Percentiles rank a stretch among this genome's conserved stretches.
Conservation (phyloP, 2,797 vertebrate genomes). For the Prunella strophiata region DNA sequence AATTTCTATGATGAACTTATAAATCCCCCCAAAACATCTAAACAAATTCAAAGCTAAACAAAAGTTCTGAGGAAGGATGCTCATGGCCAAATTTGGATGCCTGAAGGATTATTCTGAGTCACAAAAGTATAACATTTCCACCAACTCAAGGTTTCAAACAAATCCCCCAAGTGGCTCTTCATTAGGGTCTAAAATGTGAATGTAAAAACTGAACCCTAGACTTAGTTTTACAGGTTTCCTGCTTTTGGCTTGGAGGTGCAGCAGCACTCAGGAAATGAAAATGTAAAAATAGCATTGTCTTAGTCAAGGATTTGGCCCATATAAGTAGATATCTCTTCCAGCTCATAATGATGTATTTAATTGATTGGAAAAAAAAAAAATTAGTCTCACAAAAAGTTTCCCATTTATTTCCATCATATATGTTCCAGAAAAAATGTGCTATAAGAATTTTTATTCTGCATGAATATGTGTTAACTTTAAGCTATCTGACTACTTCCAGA, state of each 20-base stretch:
- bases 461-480: not conserved
- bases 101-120: not conserved
- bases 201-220: not conserved
- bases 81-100: not conserved
- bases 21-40: not conserved
- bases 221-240: not conserved
- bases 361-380: not conserved
- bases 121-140: not conserved
- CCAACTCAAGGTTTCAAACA: not conserved
- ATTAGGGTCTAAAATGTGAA: not conserved
- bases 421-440: not conserved
- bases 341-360: not conserved
- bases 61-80: not conserved
- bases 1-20: not conserved
- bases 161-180: rapidly evolving
- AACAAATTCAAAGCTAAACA: not conserved
- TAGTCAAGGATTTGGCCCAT: slow-evolving; percentile 37
- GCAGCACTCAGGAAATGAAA: slow-evolving; percentile 49
- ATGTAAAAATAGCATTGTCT: slow-evolving; percentile 43
- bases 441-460: not conserved
- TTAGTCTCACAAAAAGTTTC: not conserved
- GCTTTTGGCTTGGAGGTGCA: slow-evolving; percentile 2
- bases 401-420: not conserved
- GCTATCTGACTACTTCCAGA: not conserved
- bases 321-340: not conserved